Percentiles rank a stretch among this genome's conserved stretches.
phyloP scores from a whole-genome alignment of 2,113 vertebrate genomes.

The Seriola aureovittata region DNA sequence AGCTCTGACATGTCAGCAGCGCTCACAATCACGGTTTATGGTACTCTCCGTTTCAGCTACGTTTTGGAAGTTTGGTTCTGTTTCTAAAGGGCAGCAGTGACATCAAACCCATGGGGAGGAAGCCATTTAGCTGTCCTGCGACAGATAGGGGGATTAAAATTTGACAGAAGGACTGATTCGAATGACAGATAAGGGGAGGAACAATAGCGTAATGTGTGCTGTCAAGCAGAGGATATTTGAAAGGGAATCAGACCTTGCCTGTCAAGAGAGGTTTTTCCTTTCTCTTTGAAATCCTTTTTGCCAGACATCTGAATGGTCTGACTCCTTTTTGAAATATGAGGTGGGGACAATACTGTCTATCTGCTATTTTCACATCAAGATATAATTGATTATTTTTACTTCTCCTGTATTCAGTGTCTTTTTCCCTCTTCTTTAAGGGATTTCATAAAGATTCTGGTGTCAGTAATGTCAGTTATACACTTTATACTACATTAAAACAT shows the following conservation, averaged over 20 bases:
- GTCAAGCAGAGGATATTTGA: constrained; percentile 62
- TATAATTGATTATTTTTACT: constrained; percentile 15
- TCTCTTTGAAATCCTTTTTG: constrained; percentile 36
- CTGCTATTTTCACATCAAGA: constrained; percentile 23
- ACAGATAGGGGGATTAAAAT: constrained; percentile 66
- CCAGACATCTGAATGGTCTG: constrained; percentile 46
- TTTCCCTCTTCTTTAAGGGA: neutral
- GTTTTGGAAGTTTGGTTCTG: constrained; percentile 41
- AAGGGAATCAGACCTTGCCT: constrained; percentile 62
- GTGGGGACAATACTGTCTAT: neutral
- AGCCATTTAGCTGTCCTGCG: constrained; percentile 60
- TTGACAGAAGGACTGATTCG: constrained; percentile 59
- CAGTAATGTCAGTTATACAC: neutral
- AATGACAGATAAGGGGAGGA: constrained; percentile 68
- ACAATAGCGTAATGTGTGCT: constrained; percentile 66
- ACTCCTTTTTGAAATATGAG: constrained; percentile 47
- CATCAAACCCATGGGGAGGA: constrained; percentile 59
- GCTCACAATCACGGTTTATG: constrained; percentile 33
- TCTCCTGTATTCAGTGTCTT: neutral
- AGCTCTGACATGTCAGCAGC: constrained; percentile 43
- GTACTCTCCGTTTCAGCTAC: constrained; percentile 28
- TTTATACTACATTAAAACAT: too few species aligned
- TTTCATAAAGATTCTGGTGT: constrained; percentile 1
- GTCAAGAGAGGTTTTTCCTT: constrained; percentile 53
- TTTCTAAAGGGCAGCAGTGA: constrained; percentile 70